Base-by-base conservation (phyloP, 2,113 vertebrate genomes). In the Harpagus bidentatus region DNA sequence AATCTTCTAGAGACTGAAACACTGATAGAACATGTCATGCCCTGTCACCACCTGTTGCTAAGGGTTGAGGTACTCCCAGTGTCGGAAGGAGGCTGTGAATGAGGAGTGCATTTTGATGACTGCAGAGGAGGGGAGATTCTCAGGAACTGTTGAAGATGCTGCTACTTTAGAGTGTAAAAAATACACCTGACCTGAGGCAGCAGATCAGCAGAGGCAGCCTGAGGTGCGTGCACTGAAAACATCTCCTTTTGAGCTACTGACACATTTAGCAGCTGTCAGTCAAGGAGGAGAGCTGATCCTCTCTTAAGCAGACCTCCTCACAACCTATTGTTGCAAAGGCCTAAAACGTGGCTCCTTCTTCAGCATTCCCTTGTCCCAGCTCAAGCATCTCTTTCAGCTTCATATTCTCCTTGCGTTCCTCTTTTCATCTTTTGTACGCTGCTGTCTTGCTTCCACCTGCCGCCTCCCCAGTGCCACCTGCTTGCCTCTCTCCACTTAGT, bases 21-120 rank as follows among this genome's bases (percentile, higher is more conserved):
- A 90, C 63, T 36, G 95, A 59, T 96, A 89, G 11, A 95, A 63
- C 89, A 63, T 93, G 93, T 91, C 94, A 25, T 77, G 94, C 87
- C 91, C 94, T 95, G 95, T 88, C 93, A 87, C 82, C 96, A 97
- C 95, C 94, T 96, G 95, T 94, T 95, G 96, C 95, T 88, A 45
- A 80, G 96, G 86, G 95, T 7, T 82, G 93, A 93, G 87, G 73
- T 86, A 93, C 80, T 90, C 92, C 92, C 92, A 43, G 82, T 71
- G 95, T 58, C 2, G 2, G 91, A 58, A 73, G 91, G 53, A 95
- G 94, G 7, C 81, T 86, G 82, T 58, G 93, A 80, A 91, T 90
- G 96, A 95, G 82, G 79, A 90, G 66, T n/a, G 89, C 93, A 93
- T 96, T 91, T 65, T 96, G 94, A 89, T 96, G 89, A 91, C 89